Base-by-base conservation (phyloP, 2,113 vertebrate genomes). In the Danionella cerebrum region DNA sequence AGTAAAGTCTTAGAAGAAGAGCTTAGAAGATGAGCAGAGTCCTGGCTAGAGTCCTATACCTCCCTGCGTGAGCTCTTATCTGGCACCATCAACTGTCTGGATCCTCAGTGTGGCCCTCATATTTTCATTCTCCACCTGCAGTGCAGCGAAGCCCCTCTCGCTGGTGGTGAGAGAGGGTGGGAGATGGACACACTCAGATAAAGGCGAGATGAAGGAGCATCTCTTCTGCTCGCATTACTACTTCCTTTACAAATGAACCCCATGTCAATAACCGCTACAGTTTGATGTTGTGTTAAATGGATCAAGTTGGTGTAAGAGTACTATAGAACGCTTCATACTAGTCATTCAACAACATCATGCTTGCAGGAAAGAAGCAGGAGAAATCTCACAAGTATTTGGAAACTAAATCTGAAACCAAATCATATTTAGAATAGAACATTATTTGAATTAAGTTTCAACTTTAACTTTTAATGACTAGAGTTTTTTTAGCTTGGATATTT, bases 81-180 rank as follows among this genome's bases (percentile, higher is more conserved):
- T 84, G 86, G 85, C 87, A 86, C 83, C 85, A 88, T 90, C 87
- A 74, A 75, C 69, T 77, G 82, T 87, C 87, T 85, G 85, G 78
- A 83, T 78, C 68, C 71, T 79, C 78, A 68, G 64, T 76, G 75
- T 77, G 33, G 78, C 88, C 88, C 83, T 87, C 67, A 79, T 83
- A 79, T 82, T 82, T 81, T 84, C 78, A 79, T 74, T 83, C 55
- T 77, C 83, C 80, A 85, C 87, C 87, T 86, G 87, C 86, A 88
- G 82, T 83, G 65, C 82, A 81, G 77, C 77, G 72, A 71, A 78
- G 82, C 80, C 68, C 65, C 75, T 72, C 70, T 73, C 35, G 62
- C 65, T 69, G 29, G 79, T 78, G 71, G 44, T 78, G 70, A 78
- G 3, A 75, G 73, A 78, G 75, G 33, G 41, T 51, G 72, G 59